These are phyloP conservation scores for Hecatera dysodea DNA, from an alignment of 2,888 invertebrate species.

Conservation along the genomic window DNA sequence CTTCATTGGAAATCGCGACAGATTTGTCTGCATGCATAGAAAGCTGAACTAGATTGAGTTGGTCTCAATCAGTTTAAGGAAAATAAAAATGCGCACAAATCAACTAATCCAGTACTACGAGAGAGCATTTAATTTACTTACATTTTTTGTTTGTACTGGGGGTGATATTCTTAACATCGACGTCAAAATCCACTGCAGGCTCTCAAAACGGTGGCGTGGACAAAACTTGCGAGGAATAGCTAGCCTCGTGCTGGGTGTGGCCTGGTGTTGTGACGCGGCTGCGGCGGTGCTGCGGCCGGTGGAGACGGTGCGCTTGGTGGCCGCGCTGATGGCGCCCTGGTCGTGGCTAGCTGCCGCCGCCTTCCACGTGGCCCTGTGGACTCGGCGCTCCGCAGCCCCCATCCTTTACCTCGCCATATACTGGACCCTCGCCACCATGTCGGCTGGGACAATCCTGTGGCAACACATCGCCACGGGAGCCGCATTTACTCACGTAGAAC, in stretches of 20 bases:
- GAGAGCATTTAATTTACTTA: neutral
- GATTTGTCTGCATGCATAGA: neutral
- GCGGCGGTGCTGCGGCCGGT: constrained; percentile 77
- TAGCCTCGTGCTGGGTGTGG: constrained; percentile 77
- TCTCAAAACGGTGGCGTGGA: constrained; percentile 80
- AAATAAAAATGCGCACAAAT: neutral
- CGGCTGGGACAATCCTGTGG: constrained; percentile 79
- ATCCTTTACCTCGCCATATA: constrained; percentile 86
- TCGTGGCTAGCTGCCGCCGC: constrained; percentile 86
- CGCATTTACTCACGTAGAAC: constrained; percentile 72
- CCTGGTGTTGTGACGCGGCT: constrained; percentile 82
- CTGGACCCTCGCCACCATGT: constrained; percentile 82
- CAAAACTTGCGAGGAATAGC: constrained; percentile 83
- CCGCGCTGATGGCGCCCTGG: constrained; percentile 79
- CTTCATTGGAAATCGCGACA: neutral
- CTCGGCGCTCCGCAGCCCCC: constrained; percentile 82
- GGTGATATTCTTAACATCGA: constrained; percentile 6
- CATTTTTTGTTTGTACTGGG: neutral
- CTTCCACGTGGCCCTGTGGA: constrained; percentile 84
- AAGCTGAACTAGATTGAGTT: neutral
- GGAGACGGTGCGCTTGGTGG: constrained; percentile 78
- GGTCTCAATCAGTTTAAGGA: neutral
- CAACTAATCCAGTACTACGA: neutral
- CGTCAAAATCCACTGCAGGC: constrained; percentile 39
- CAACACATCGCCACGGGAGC: constrained; percentile 71